phyloP scores from a whole-genome alignment of 2,797 vertebrate genomes.

The Acanthurus lineatus region DNA sequence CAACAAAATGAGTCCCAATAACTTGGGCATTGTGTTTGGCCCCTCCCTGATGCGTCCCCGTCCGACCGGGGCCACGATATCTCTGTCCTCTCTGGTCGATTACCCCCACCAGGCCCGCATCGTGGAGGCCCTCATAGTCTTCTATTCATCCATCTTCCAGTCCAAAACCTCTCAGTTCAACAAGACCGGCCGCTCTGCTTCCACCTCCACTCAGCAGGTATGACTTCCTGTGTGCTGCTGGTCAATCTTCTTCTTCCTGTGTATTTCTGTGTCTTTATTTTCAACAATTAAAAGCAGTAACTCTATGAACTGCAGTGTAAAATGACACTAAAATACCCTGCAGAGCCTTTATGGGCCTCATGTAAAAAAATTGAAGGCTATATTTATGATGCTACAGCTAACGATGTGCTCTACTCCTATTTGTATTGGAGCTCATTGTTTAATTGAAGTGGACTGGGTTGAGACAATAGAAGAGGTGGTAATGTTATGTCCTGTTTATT shows the following conservation, averaged over 20 bases:
- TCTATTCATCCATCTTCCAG: constrained; percentile 90
- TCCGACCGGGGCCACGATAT: constrained; percentile 94
- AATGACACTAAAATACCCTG: background rate
- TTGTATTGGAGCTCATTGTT: too few relatives aligned
- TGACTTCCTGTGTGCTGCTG: background rate
- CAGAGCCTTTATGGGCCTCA: background rate
- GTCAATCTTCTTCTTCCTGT: too few relatives aligned
- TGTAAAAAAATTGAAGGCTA: background rate
- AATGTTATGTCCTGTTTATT: background rate
- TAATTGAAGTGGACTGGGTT: background rate
- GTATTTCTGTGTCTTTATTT: too few relatives aligned
- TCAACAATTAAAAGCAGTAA: background rate
- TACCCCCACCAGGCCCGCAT: constrained; percentile 97
- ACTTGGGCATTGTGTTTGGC: constrained; percentile 96
- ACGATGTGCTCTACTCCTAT: too few relatives aligned
- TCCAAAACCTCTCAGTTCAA: constrained; percentile 65
- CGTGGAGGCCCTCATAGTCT: constrained; percentile 92
- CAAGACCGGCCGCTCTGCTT: constrained; percentile 39
- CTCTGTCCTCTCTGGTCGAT: constrained; percentile 96
- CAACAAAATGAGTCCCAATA: constrained; percentile 97
- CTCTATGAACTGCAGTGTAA: background rate
- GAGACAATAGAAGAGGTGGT: background rate
- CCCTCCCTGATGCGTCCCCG: constrained; percentile 95
- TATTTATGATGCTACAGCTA: too few relatives aligned
- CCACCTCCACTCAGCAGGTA: constrained; percentile 75